Conservation (phyloP, 2,113 vertebrate genomes). For the Acrocephalus kingi region DNA sequence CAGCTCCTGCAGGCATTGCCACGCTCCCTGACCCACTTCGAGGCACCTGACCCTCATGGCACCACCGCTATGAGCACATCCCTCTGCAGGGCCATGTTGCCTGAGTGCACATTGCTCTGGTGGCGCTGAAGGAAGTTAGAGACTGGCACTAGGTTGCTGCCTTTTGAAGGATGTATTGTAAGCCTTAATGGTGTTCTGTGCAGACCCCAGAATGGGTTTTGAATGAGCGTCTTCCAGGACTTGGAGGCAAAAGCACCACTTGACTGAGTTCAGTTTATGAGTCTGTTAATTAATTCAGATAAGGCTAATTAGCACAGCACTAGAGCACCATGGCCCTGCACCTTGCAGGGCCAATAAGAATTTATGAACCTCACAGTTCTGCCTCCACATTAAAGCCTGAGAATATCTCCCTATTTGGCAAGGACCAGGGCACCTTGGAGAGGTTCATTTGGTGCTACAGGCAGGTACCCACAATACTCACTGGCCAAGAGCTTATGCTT, state of each 20-base stretch:
- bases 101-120: neutral
- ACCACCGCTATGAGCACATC: accelerated
- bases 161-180: neutral
- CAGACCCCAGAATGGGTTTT: neutral
- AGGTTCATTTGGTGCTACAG: neutral
- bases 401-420: neutral
- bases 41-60: accelerated
- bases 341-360: neutral
- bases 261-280: neutral
- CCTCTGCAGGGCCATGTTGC: accelerated
- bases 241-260: neutral
- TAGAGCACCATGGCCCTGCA: neutral
- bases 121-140: too few relatives aligned
- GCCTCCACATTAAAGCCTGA: neutral
- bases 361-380: neutral
- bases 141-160: neutral
- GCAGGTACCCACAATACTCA: too few relatives aligned
- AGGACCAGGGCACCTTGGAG: neutral
- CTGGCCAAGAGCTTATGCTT: neutral
- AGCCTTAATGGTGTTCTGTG: neutral
- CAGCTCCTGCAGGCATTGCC: neutral
- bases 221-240: neutral
- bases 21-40: accelerated
- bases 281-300: neutral
- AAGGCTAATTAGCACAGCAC: neutral